Evolutionary conservation across 2,797 vertebrate genomes (phyloP), one percentile per base, ranked within the genome.

Genomic region (Pangasius larnaudii): DNA sequence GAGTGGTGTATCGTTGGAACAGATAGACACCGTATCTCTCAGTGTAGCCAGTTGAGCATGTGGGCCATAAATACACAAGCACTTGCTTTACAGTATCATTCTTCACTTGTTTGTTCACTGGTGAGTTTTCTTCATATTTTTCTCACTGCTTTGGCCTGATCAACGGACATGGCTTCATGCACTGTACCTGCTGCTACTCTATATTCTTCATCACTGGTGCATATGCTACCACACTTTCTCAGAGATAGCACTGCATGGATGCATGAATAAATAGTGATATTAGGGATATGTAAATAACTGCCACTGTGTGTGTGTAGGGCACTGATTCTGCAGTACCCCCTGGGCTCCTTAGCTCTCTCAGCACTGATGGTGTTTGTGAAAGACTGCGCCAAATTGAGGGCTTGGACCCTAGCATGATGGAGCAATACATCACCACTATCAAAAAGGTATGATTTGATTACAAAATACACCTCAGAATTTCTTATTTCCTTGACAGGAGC

Each of bases 301-400:
- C 36, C 53, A 11, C 24, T 61, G 59, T 61, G 59, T 61, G 58
- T 56, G 53, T 88, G 56, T 86, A 97, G 97, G 95, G 92, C 86
- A 65, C 89, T 74, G 88, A 72, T 75, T 84, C 89, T 80, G 85
- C 85, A 42, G 24, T 91, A 4, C 16, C 95, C 69, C 93, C 94
- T 85, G 88, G 74, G 0, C 86, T 95, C 65, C 96, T 99, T 92
- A 97, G 96, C 91, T 95, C 97, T 16, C 95, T 99, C 96, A 98
- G 89, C 56, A 98, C 98, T 33, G 97, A 98, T 8, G 94, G 94
- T 0, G 95, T 99, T 61, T 99, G 98, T 88, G 98, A 99, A 90
- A 97, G 95, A 58, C 93, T 99, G 90, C 97, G 94, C 85, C 97
- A 96, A 75, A 95, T 98, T 2, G 97, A 99, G 58, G 98, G 98